Conservation (phyloP, 2,888 invertebrate species). For the Drosophila birchii region DNA sequence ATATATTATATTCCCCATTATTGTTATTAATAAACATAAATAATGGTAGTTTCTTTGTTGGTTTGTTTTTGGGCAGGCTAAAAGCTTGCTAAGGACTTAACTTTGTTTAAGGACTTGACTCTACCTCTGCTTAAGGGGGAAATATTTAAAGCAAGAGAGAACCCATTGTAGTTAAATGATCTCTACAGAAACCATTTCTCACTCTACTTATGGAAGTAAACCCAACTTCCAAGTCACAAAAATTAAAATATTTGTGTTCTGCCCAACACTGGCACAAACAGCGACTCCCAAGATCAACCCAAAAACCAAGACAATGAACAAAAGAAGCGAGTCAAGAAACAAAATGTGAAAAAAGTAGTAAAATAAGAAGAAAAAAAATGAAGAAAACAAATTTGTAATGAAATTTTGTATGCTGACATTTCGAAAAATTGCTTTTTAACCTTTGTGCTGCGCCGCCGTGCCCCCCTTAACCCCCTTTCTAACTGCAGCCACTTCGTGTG, state of each 20-base stretch:
- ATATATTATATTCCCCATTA: constrained; percentile 68
- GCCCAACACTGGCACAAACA: background rate
- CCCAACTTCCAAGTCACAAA: background rate
- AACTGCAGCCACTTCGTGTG: constrained; percentile 49
- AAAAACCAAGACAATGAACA: constrained; percentile 27
- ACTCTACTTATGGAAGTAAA: background rate
- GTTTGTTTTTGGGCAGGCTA: constrained; percentile 36
- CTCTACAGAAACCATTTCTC: background rate
- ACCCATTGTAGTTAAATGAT: background rate
- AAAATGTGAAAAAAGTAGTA: constrained; percentile 16
- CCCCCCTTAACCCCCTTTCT: background rate
- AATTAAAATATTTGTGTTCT: background rate
- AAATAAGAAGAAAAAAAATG: constrained; percentile 24
- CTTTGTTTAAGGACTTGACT: no score
- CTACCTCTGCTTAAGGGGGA: background rate
- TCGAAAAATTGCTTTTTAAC: constrained; percentile 79
- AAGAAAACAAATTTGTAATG: constrained; percentile 79
- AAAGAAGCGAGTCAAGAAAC: constrained; percentile 26
- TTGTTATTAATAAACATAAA: constrained; percentile 77
- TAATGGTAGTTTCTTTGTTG: constrained; percentile 54
- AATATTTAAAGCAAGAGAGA: background rate
- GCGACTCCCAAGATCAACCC: background rate
- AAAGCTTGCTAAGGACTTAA: background rate
- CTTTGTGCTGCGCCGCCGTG: constrained; percentile 57
- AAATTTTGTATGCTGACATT: constrained; percentile 79